Base-by-base conservation (phyloP, 2,113 vertebrate species). In the Austrofundulus limnaeus region DNA sequence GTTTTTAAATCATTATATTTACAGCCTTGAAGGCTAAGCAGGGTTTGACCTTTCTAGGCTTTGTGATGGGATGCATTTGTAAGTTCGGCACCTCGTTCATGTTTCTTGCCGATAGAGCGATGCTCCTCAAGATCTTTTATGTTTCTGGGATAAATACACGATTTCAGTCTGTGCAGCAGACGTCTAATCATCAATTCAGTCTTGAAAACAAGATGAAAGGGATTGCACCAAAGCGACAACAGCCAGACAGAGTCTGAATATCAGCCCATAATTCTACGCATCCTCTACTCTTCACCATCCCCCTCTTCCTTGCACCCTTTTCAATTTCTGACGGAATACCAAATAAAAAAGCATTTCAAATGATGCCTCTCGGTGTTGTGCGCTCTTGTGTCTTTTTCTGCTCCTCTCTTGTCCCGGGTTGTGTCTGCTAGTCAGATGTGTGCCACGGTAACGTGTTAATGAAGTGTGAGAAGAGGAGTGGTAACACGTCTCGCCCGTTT, bases 271-370 rank as follows among this genome's bases (percentile, higher is more conserved):
- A 81, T 83, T 81, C 71, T 47, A 58, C 37, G 46, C 55, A 19
- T 58, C 61, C 62, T 58, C 7, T 1, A 53, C 39, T 47, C 38
- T 20, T 39, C 19, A 50, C 70, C 73, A 52, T 38, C 80, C 81
- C 78, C 80, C 59, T 37, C 25, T 48, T 60, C 45, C 23, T 16
- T 64, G 37, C n/a, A n/a, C n/a, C n/a, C n/a, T 77, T 55, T 84
- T 70, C 72, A 80, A 70, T 85, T 85, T 88, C 85, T 81, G 60
- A 87, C 72, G 85, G 84, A 89, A 85, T 85, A 80, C 53, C 65
- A 83, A 83, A 86, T 85, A 81, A 82, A 59, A 46, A 75, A 70
- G 79, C 75, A 70, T 77, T 67, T 57, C 34, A 56, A 80, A 78
- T 65, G 49, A 73, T 58, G 56, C 65, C 46, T 74, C 73, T 81